Evolutionary conservation across 1,140 invertebrate genomes (phyloP), one percentile per base, ranked within the genome.

Genomic region (Leptoteleia sp.): DNA sequence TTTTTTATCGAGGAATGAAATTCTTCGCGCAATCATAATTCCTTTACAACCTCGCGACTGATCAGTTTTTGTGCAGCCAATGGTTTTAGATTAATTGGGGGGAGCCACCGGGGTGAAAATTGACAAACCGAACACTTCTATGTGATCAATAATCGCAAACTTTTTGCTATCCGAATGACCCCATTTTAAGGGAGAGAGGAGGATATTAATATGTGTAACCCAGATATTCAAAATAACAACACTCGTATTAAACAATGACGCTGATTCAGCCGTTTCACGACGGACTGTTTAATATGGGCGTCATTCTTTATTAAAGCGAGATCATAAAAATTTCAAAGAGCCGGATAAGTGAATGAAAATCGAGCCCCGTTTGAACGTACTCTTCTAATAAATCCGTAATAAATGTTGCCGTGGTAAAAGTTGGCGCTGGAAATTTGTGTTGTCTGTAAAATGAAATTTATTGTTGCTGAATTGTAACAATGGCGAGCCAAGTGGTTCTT

Each of bases 121-220:
- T 54, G 54, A 67, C 48, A 33, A 50, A 35, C 27, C 9, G 4
- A 11, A 29, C 35, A 59, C 42, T 31, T 50, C 59, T 35, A 3
- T 16, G 19, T 9, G 64, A 73, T 73, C 70, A 42, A 64, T 73
- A 64, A 8, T 57, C 45, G 47, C 29, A 16, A 72, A 55, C 11
- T 62, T 64, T 57, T 64, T 64, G 22, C 17, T 54, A 33, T 57
- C 50, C 33, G 19, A 27, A 12, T 73, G 59, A 64, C 57, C 57
- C 40, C 40, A 11, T 47, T 73, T 47, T 55, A 19, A 48, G 65
- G 47, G 37, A 37, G 13, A 48, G 65, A 52, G 37, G 29, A 52
- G 29, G 47, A 71, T 35, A 47, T 37, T 52, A 71, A 59, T 37
- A 64, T 64, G 42, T 64, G 48, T 50, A 64, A 55, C 59, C 35